phyloP scores from a whole-genome alignment of 2,113 vertebrate species.

The Amphilophus citrinellus region DNA sequence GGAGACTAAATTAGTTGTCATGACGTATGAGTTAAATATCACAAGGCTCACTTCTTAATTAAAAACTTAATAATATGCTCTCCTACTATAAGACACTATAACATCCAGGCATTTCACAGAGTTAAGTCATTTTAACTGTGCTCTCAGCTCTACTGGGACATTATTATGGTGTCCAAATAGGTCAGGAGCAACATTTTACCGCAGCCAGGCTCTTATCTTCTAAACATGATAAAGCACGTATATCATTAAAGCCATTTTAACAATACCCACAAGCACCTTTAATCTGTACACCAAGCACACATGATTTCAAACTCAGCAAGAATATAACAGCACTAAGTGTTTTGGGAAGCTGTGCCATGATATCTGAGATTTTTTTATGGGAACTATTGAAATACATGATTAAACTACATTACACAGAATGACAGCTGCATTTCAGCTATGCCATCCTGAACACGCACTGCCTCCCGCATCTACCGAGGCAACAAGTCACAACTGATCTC shows the following conservation, averaged over 20 bases:
- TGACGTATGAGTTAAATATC: slow-evolving; percentile 2
- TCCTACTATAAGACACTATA: slow-evolving; percentile 21
- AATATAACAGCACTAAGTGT: background rate
- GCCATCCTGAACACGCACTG: background rate
- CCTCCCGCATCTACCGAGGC: slow-evolving; percentile 6
- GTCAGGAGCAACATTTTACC: slow-evolving; percentile 55
- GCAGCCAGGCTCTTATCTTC: slow-evolving; percentile 39
- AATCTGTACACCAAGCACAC: background rate
- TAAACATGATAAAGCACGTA: slow-evolving; percentile 42
- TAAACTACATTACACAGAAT: background rate
- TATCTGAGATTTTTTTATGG: background rate
- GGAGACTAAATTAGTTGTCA: background rate
- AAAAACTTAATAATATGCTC: background rate
- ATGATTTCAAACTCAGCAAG: slow-evolving; percentile 14
- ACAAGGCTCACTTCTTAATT: slow-evolving; percentile 8
- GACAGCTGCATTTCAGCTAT: slow-evolving; percentile 13
- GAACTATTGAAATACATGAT: slow-evolving; percentile 2
- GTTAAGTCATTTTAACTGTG: slow-evolving; percentile 44
- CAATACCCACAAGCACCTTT: background rate
- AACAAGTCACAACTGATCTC: slow-evolving; percentile 45
- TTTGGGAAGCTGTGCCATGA: background rate
- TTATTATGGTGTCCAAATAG: slow-evolving; percentile 72
- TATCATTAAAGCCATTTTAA: slow-evolving; percentile 43
- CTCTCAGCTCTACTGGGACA: slow-evolving; percentile 57
- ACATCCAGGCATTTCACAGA: slow-evolving; percentile 42